Evolutionary conservation across 1,140 invertebrate species (phyloP), one percentile per base, ranked within the genome.

Genomic region (Samia ricini): DNA sequence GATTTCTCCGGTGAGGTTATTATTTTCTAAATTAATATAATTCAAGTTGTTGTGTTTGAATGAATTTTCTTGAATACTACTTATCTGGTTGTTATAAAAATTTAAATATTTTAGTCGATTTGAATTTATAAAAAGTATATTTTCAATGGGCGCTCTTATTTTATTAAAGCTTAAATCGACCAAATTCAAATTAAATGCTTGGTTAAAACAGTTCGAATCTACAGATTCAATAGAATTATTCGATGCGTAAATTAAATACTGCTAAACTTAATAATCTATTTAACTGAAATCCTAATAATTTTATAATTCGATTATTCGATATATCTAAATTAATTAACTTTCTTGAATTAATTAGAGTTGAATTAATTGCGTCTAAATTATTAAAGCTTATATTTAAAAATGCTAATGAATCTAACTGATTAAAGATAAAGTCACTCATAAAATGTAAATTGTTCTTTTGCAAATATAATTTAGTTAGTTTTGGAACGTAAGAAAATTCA

Each of bases 101-200:
- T 83, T 57, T 8, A 88, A 61, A 68, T 79, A 79, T n/a, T 23
- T 22, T 5, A 88, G 64, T 58, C 71, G 66, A n/a, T 49, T 58
- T 23, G 79, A 86, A 24, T 76, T 79, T 19, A 72, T 66, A 54
- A 88, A 83, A 68, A 82, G 74, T 2, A 68, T 21, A 36, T 65
- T 75, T 58, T 77, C 74, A 50, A 87, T 78, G 8, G 49, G 24
- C 5, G 74, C 68, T 1, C 52, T 71, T 33, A 88, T 83, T 57
- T 54, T 69, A 66, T 88, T 88, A 54, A 79, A 63, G 58, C 74
- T 81, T 8, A 88, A 63, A 69, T 88, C 83, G 21, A 85, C 22
- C 4, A n/a, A 24, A 56, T 67, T 33, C 60, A 88, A 74, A 61
- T 74, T 69, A 26, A 75, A 64, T 12, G 74, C 74, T 62, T 80